These are phyloP conservation scores for Trematomus loennbergii DNA, from an alignment of 2,113 vertebrate species.

Conservation along the genomic window DNA sequence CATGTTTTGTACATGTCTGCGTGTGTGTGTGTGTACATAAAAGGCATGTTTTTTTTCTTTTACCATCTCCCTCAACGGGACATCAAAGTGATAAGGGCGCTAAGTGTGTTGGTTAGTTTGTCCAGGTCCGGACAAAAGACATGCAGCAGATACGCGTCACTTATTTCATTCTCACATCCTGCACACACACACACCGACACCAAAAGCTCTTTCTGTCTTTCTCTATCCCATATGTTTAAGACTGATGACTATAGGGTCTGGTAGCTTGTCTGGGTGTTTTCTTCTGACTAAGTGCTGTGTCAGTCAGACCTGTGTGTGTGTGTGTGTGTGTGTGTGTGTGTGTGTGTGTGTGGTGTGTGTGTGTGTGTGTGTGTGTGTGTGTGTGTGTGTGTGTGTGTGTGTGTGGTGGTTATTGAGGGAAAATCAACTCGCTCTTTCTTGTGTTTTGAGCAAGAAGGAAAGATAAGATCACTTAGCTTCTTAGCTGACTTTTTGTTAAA, in stretches of 20 bases:
- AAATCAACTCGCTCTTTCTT: conserved; percentile 23
- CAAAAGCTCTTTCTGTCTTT: conserved; percentile 9
- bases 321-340: too few species aligned
- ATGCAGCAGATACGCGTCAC: conserved; percentile 35
- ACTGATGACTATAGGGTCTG: conserved; percentile 66
- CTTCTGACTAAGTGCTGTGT: conserved; percentile 74
- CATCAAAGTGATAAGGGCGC: conserved; percentile 49
- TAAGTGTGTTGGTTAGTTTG: conserved; percentile 51
- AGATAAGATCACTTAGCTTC: conserved; percentile 27
- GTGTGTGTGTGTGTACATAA: conserved; percentile 48
- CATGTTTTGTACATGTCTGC: conserved; percentile 43
- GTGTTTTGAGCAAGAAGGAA: background rate
- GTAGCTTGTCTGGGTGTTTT: conserved; percentile 64
- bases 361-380: too few species aligned
- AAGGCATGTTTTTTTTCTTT: conserved; percentile 42
- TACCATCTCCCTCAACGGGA: conserved; percentile 53
- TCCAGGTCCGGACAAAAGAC: conserved; percentile 22
- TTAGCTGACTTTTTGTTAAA: conserved; percentile 28
- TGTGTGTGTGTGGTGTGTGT: too few species aligned
- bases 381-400: conserved; percentile 33
- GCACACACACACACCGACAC: background rate
- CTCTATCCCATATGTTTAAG: conserved; percentile 44
- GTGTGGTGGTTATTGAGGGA: background rate
- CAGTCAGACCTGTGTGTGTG: conserved; percentile 51
- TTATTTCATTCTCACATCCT: conserved; percentile 39